A percentile compares a stretch with the other conserved stretches of the same genome.
These are phyloP conservation scores for Dolichoris vasculosae DNA, from an alignment of 1,140 invertebrate genomes.

Conservation along the genomic window DNA sequence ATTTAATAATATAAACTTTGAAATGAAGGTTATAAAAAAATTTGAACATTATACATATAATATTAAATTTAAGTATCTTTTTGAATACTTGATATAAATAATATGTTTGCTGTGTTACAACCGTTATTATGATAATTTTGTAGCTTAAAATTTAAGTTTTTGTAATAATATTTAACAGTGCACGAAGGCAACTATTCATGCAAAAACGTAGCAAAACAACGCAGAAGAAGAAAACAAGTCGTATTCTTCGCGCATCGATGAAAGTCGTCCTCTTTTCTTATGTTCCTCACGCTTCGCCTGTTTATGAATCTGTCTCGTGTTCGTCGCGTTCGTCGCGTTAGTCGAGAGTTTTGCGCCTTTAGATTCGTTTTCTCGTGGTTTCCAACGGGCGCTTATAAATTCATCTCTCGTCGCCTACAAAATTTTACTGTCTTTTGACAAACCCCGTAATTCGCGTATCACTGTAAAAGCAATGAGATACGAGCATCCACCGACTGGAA, in stretches of 20 bases:
- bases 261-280: background rate
- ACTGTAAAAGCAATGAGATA: background rate
- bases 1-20: no score
- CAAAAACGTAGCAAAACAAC: background rate
- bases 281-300: background rate
- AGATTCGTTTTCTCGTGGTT: constrained; percentile 1
- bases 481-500: background rate
- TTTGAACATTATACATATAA: no score
- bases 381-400: background rate
- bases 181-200: background rate
- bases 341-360: background rate
- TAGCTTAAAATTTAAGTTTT: background rate
- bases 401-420: constrained; percentile 3
- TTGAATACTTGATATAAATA: background rate
- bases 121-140: background rate
- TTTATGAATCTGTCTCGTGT: constrained; percentile 14
- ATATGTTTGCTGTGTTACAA: background rate
- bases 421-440: constrained; percentile 6
- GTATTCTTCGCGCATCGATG: background rate
- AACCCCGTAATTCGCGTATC: constrained; percentile 1
- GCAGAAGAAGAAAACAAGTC: background rate
- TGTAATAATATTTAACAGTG: background rate
- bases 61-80: no score
- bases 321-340: background rate
- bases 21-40: no score